These are phyloP conservation scores for Cephus cinctus DNA, from an alignment of 1,140 invertebrate genomes.

Conservation along the genomic window DNA sequence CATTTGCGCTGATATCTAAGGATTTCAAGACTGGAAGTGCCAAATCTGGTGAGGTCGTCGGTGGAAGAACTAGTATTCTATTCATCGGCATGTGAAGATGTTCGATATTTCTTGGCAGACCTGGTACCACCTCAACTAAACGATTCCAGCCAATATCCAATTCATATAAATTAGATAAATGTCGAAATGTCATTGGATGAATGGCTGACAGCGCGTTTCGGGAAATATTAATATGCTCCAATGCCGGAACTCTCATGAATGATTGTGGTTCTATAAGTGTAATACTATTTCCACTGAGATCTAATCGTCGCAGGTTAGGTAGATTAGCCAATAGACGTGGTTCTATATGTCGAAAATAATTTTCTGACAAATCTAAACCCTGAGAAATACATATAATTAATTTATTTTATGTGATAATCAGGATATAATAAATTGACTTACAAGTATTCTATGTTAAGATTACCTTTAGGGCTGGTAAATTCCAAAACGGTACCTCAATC, in stretches of 20 bases:
- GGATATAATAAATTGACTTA: constrained; percentile 14
- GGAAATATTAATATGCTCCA: constrained; percentile 79
- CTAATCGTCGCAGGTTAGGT: constrained; percentile 72
- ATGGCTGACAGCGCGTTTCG: constrained; percentile 67
- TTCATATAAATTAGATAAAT: constrained; percentile 72
- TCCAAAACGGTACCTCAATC: constrained; percentile 72
- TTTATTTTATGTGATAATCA: background rate
- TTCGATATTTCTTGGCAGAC: constrained; percentile 74
- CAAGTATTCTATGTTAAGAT: constrained; percentile 3
- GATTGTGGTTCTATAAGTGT: constrained; percentile 68
- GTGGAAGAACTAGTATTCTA: constrained; percentile 67
- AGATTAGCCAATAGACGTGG: constrained; percentile 70
- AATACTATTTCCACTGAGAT: constrained; percentile 77
- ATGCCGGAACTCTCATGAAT: constrained; percentile 67
- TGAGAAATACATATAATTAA: constrained; percentile 33
- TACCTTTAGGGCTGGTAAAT: constrained; percentile 75
- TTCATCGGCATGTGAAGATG: constrained; percentile 75
- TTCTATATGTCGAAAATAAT: constrained; percentile 72
- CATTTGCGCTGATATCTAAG: constrained; percentile 76
- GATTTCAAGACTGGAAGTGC: constrained; percentile 69
- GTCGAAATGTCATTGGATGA: constrained; percentile 73
- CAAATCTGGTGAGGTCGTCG: constrained; percentile 63
- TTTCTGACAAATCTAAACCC: constrained; percentile 75
- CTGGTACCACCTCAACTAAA: constrained; percentile 68
- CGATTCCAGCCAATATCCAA: constrained; percentile 77